Percentiles rank a stretch among this genome's conserved stretches.
Evolutionary conservation across 2,797 vertebrate genomes (phyloP).

Genomic region (Amniataba percoides): DNA sequence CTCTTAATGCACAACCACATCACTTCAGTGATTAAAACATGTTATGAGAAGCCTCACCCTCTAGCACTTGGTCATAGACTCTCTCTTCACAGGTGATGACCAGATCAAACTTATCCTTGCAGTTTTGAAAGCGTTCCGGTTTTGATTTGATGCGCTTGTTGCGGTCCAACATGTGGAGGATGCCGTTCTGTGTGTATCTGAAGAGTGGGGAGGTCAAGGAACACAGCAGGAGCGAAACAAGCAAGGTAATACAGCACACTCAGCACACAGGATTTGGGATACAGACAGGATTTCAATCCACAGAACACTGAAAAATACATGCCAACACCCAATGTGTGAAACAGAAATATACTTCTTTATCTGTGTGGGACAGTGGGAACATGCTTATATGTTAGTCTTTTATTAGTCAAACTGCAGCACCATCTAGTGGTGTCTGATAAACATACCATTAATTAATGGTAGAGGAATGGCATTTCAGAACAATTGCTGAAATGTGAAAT

Average conservation of each 20-base stretch:
- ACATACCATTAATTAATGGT: background rate
- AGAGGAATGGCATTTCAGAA: background rate
- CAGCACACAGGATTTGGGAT: background rate
- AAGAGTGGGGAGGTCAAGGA: conserved; percentile 81
- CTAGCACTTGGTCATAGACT: conserved; percentile 98
- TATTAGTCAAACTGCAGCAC: conserved; percentile 24
- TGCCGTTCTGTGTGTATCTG: conserved; percentile 99
- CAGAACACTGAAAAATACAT: background rate
- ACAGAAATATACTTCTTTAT: background rate
- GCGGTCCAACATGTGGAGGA: conserved; percentile 98
- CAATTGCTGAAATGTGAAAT: background rate
- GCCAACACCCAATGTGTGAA: background rate
- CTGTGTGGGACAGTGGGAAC: background rate
- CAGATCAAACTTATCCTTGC: conserved; percentile 96
- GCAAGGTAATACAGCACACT: conserved; percentile 17
- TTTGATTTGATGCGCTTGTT: conserved; percentile 98
- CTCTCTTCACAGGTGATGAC: conserved; percentile 98
- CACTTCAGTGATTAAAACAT: background rate
- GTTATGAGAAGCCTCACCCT: conserved; percentile 89
- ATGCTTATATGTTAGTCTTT: background rate
- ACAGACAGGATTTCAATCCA: background rate
- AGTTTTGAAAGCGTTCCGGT: conserved; percentile 97
- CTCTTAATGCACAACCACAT: background rate
- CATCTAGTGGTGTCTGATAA: conserved; percentile 63
- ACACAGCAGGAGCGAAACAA: conserved; percentile 41